phyloP scores from a whole-genome alignment of 2,797 vertebrate genomes.

The Galagoides demidoff region DNA sequence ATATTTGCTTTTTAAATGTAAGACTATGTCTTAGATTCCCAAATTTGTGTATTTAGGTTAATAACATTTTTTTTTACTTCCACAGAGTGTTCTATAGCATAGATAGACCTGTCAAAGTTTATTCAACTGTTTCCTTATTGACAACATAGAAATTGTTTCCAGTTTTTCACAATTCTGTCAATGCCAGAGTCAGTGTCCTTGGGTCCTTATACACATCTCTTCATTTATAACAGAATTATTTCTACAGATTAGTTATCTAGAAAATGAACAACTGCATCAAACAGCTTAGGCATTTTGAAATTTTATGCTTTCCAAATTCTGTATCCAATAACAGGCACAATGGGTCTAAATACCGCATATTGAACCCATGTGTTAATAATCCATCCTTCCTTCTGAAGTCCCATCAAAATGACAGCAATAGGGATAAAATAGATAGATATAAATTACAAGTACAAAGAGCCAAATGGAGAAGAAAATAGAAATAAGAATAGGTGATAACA shows the following conservation, averaged over 20 bases:
- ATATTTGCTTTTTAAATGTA: constrained; percentile 27
- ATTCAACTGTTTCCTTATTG: neutral
- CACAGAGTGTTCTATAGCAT: neutral
- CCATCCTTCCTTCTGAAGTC: neutral
- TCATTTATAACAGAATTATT: neutral
- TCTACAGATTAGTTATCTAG: neutral
- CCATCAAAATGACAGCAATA: neutral
- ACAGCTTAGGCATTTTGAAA: neutral
- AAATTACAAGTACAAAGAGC: constrained; percentile 17
- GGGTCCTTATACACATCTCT: neutral
- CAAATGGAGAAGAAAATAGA: neutral
- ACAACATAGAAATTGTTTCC: neutral
- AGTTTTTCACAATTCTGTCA: neutral
- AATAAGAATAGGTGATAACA: neutral
- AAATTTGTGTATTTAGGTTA: neutral
- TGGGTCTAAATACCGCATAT: neutral
- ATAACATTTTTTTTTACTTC: neutral
- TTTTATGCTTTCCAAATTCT: neutral
- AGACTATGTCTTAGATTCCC: constrained; percentile 12
- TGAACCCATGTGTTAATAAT: constrained; percentile 1
- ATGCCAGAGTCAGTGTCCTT: neutral
- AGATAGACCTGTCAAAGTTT: neutral
- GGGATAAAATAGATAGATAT: neutral
- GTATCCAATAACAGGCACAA: neutral
- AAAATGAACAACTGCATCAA: neutral